Percentiles rank a stretch among this genome's conserved stretches.
phyloP scores from a whole-genome alignment of 2,113 vertebrate species.

The Odocoileus hemionus region DNA sequence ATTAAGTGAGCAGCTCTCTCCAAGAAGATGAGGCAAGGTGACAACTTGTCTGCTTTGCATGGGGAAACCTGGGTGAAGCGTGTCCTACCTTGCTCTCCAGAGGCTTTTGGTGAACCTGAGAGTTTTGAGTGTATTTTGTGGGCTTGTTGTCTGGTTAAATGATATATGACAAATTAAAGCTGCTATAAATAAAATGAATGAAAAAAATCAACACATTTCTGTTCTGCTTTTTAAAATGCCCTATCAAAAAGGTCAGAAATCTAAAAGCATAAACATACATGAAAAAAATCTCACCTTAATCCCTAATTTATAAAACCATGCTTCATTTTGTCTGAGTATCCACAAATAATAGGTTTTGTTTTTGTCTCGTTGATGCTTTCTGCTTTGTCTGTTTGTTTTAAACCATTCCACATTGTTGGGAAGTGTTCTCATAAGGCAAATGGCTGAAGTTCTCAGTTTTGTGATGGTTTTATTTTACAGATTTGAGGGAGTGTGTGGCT shows the following conservation, averaged over 20 bases:
- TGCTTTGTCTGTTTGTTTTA: background rate
- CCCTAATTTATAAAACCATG: background rate
- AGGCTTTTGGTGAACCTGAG: background rate
- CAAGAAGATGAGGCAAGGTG: background rate
- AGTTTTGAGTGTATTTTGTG: background rate
- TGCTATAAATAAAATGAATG: background rate
- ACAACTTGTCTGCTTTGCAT: background rate
- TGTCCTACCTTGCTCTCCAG: background rate
- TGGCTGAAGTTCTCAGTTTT: background rate
- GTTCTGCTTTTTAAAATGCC: background rate
- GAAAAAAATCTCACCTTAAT: background rate
- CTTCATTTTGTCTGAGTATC: background rate
- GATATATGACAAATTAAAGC: background rate
- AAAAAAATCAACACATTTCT: background rate
- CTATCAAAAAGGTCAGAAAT: background rate
- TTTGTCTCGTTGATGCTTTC: background rate
- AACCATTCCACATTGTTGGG: background rate
- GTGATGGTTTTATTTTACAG: background rate
- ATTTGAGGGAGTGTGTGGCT: background rate
- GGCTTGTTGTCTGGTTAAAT: background rate
- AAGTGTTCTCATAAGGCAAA: background rate
- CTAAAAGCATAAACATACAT: background rate
- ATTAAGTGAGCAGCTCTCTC: slow-evolving; percentile 27
- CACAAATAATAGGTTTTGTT: background rate
- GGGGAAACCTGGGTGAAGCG: background rate